Conservation (phyloP, 2,888 invertebrate genomes). For the Apamea anceps region DNA sequence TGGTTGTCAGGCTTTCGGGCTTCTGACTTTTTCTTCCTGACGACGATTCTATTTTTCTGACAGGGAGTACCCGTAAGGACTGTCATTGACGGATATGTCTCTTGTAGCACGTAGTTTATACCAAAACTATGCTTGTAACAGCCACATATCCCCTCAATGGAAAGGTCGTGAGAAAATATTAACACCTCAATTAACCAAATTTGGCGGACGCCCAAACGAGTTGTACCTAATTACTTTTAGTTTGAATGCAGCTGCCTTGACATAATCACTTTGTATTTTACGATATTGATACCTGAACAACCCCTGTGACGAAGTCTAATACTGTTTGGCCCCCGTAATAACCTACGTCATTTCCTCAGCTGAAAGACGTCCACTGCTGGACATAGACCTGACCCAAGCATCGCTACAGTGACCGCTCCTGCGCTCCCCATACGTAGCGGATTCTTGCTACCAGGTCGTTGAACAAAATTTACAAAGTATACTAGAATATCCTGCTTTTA, state of each 20-base stretch:
- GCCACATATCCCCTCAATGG: neutral
- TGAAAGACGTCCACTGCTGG: too few species aligned
- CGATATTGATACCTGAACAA: neutral
- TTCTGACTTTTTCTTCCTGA: neutral
- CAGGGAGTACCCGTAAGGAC: neutral
- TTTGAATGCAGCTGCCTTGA: neutral
- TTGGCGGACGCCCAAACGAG: conserved; percentile 17
- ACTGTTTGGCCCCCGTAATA: neutral
- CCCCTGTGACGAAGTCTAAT: neutral
- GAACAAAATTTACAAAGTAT: neutral
- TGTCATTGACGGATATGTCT: neutral
- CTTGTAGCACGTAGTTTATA: too few species aligned
- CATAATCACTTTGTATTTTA: neutral
- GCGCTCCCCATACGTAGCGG: neutral
- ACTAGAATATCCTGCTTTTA: neutral
- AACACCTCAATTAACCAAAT: neutral
- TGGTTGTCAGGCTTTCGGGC: neutral
- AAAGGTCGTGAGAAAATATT: neutral
- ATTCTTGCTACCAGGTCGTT: neutral
- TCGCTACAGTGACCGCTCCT: neutral
- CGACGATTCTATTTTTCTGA: neutral
- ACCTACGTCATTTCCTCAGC: neutral
- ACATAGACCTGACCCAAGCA: too few species aligned
- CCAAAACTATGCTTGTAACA: neutral
- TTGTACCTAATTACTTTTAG: neutral